These are phyloP conservation scores for Listrodromus nycthemerus DNA, from an alignment of 2,888 invertebrate genomes.

Conservation along the genomic window DNA sequence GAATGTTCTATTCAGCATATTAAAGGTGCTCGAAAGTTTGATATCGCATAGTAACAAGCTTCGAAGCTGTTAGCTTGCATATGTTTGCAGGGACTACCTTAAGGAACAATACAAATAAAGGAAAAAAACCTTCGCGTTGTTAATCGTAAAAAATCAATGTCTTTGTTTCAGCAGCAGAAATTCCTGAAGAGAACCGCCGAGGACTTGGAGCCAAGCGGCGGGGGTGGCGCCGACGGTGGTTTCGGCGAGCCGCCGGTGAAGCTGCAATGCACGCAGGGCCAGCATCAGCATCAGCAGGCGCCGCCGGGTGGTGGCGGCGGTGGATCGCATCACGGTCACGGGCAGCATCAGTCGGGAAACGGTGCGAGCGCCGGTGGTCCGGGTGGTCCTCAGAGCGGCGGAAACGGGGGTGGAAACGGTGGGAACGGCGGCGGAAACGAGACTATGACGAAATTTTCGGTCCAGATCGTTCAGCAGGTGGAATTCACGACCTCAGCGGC, in stretches of 20 bases:
- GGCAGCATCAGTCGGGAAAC: slow-evolving; percentile 78
- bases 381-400: slow-evolving; percentile 70
- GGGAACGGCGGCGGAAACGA: slow-evolving; percentile 74
- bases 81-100: too few species aligned
- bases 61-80: too few species aligned
- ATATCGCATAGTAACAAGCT: too few species aligned
- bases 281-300: slow-evolving; percentile 83
- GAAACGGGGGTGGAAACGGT: slow-evolving; percentile 71
- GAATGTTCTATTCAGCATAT: too few species aligned
- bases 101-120: not conserved
- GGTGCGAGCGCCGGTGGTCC: slow-evolving; percentile 74
- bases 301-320: slow-evolving; percentile 77
- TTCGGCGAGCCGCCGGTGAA: slow-evolving; percentile 92
- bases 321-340: slow-evolving; percentile 79
- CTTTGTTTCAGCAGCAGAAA: slow-evolving; percentile 91
- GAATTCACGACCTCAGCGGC: slow-evolving; percentile 95
- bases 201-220: slow-evolving; percentile 87
- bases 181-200: slow-evolving; percentile 91
- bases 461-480: slow-evolving; percentile 96
- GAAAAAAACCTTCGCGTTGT: slow-evolving; percentile 32
- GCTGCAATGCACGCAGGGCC: slow-evolving; percentile 87
- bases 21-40: too few species aligned
- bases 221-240: slow-evolving; percentile 82
- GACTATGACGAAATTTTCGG: slow-evolving; percentile 91
- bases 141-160: slow-evolving; percentile 59